Evolutionary conservation across 2,113 vertebrate species (phyloP), one percentile per base, ranked within the genome.

Genomic region (Pristiophorus japonicus): DNA sequence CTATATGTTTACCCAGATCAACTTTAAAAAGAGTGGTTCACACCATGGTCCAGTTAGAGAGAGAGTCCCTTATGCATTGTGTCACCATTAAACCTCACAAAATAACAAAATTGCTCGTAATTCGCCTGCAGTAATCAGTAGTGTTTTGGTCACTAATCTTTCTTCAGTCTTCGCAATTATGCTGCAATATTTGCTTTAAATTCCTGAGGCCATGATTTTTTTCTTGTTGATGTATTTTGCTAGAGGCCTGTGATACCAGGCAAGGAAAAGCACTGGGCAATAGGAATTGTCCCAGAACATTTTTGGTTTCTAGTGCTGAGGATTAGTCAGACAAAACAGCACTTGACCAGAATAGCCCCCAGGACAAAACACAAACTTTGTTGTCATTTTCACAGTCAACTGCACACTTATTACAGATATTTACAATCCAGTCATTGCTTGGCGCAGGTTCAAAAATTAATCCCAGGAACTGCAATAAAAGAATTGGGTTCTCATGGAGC

Each of bases 361-460:
- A 38, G 88, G 88, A 34, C 63, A 63, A 63, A 42, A 38, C 18
- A 92, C n/a, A 92, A 92, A 38, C 62, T 65, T 45, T 92, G 88
- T 63, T 92, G 88, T 65, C 59, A 38, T 92, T 92, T 92, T 63
- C 88, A 92, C 34, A 92, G 59, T 92, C 88, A 92, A 92, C 88
- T 92, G 59, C 59, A 92, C 88, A 63, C n/a, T 65, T 63, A 59
- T 92, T 63, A 63, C 16, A 45, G 88, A 63, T 92, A n/a, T 92
- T 92, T 92, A 92, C 87, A 91, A 27, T n/a, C 51, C 55, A 59
- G 59, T 92, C 59, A 92, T 38, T 65, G 59, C 59, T 45, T 92
- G 88, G 88, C 59, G 20, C 59, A 63, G 59, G 16, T 63, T 92
- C 88, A 92, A 92, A 62, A 92, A 92, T 92, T 38, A 92, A 63